These are phyloP conservation scores for Notoglanidium macrostoma DNA, from an alignment of 2,797 vertebrate genomes.

Conservation along the genomic window DNA sequence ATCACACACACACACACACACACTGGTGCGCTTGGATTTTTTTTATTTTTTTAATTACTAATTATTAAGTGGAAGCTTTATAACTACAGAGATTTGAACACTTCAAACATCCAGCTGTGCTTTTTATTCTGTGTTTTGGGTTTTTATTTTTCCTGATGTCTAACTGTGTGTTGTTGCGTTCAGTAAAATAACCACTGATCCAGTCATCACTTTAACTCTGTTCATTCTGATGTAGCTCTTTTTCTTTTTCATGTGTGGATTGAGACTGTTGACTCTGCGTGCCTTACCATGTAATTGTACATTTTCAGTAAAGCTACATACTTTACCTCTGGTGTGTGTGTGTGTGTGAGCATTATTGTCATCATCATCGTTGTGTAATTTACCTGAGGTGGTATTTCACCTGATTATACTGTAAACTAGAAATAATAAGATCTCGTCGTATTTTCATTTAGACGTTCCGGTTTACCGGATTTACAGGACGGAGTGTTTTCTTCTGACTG, in stretches of 20 bases:
- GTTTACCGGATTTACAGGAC: background rate
- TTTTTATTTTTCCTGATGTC: background rate
- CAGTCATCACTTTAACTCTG: background rate
- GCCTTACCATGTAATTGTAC: background rate
- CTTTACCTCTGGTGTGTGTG: background rate
- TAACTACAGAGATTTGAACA: background rate
- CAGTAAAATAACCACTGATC: background rate
- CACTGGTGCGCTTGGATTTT: background rate
- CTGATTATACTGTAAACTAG: background rate
- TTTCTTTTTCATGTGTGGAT: background rate
- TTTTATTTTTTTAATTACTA: background rate
- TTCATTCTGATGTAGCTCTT: background rate
- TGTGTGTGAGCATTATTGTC: background rate
- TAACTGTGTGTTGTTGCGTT: background rate
- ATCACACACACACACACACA: background rate
- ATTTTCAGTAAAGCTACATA: slow-evolving; percentile 14
- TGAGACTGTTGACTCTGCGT: slow-evolving; percentile 9
- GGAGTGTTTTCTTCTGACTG: background rate
- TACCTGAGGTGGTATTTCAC: background rate
- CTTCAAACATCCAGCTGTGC: background rate
- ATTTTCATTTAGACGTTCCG: background rate
- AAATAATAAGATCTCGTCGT: no score
- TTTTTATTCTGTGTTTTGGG: background rate
- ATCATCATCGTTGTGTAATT: background rate
- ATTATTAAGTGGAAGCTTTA: background rate